Conservation (phyloP, 2,113 vertebrate genomes). For the Gambusia affinis region DNA sequence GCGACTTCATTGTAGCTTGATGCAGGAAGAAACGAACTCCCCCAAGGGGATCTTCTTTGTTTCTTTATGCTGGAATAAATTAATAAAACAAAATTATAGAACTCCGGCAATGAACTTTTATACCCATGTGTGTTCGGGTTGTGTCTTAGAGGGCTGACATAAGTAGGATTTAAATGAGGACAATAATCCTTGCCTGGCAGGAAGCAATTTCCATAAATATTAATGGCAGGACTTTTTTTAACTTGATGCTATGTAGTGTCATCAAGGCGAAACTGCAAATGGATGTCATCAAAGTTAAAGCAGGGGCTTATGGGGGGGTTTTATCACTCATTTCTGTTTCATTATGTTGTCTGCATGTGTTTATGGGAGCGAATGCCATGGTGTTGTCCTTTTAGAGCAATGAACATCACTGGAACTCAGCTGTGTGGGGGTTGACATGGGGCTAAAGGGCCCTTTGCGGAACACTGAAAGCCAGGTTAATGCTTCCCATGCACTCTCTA, state of each 20-base stretch:
- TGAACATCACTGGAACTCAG: constrained; percentile 53
- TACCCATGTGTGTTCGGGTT: constrained; percentile 5
- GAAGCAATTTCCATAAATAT: constrained; percentile 37
- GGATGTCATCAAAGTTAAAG: constrained; percentile 43
- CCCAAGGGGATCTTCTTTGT: constrained; percentile 29
- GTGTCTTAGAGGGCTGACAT: constrained; percentile 18
- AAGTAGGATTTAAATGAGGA: constrained; percentile 24
- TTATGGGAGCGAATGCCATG: neutral
- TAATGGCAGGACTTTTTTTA: constrained; percentile 7
- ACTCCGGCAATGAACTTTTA: neutral
- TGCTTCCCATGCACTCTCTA: constrained; percentile 67
- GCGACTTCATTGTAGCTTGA: constrained; percentile 70
- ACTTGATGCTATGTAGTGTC: constrained; percentile 13
- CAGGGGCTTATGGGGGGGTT: constrained; percentile 52
- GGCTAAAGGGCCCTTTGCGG: constrained; percentile 55
- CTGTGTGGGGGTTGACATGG: constrained; percentile 57
- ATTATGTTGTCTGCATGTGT: constrained; percentile 45
- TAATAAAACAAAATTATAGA: constrained; percentile 28
- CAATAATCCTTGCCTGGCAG: constrained; percentile 9
- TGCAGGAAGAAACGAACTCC: constrained; percentile 56
- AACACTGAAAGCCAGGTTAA: constrained; percentile 70
- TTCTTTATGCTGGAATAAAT: constrained; percentile 55
- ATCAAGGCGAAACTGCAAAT: constrained; percentile 44
- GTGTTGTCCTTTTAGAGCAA: constrained; percentile 23
- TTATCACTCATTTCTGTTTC: constrained; percentile 45